These are phyloP conservation scores for Eudasyphora cyanicolor DNA, from an alignment of 2,888 invertebrate species.

Conservation along the genomic window DNA sequence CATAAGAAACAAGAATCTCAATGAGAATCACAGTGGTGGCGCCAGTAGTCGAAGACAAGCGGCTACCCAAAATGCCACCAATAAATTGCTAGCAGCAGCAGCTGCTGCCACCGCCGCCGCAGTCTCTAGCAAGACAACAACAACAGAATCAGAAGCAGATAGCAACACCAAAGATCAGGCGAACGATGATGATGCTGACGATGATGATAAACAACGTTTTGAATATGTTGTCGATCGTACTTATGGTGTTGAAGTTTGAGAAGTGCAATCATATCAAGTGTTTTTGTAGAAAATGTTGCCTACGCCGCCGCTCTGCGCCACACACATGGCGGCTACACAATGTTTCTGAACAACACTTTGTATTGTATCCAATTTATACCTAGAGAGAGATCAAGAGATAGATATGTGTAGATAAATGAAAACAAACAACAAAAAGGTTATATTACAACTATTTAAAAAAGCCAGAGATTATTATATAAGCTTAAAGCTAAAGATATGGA, in stretches of 20 bases:
- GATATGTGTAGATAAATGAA: constrained; percentile 66
- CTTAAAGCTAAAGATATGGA: constrained; percentile 61
- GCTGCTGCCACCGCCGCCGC: constrained; percentile 57
- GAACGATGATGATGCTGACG: constrained; percentile 79
- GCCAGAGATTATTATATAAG: constrained; percentile 70
- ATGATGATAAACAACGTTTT: constrained; percentile 81
- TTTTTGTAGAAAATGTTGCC: constrained; percentile 50
- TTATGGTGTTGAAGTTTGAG: constrained; percentile 91
- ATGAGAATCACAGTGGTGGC: constrained; percentile 71
- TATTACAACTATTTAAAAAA: constrained; percentile 68
- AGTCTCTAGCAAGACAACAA: constrained; percentile 46
- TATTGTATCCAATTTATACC: constrained; percentile 46
- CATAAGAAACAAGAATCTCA: constrained; percentile 79
- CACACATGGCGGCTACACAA: too few relatives aligned
- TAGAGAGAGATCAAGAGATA: constrained; percentile 63
- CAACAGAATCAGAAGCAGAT: constrained; percentile 40
- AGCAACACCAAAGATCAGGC: constrained; percentile 62
- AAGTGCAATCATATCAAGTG: neutral
- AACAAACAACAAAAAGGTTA: constrained; percentile 68
- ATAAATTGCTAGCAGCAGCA: constrained; percentile 51
- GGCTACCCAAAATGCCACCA: constrained; percentile 66
- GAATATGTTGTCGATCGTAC: constrained; percentile 92
- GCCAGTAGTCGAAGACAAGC: constrained; percentile 64
- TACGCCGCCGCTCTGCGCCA: too few relatives aligned
- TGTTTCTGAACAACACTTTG: constrained; percentile 27